Evolutionary conservation across 1,140 invertebrate genomes (phyloP), one percentile per base, ranked within the genome.

Genomic region (Elysia chlorotica): DNA sequence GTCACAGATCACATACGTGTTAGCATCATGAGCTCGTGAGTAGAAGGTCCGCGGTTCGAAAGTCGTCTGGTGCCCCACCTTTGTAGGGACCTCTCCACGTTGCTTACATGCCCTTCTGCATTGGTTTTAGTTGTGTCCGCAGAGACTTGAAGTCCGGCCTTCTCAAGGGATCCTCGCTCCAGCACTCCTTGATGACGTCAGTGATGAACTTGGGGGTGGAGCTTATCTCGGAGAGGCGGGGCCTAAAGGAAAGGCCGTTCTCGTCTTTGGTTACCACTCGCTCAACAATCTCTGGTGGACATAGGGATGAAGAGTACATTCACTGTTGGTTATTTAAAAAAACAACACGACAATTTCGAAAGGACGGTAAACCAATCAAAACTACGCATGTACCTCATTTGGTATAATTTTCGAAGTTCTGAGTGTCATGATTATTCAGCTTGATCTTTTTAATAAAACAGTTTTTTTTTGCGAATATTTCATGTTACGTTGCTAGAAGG

Each of bases 61-160:
- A n/a, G n/a, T n/a, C n/a, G n/a, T n/a, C n/a, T n/a, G n/a, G n/a
- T n/a, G n/a, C n/a, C n/a, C n/a, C n/a, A n/a, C n/a, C n/a, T n/a
- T n/a, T n/a, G n/a, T n/a, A n/a, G n/a, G n/a, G n/a, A n/a, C n/a
- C n/a, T n/a, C n/a, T n/a, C n/a, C n/a, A n/a, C n/a, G n/a, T n/a
- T n/a, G 48, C 93, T 91, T 87, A 95, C 96, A 97, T 96, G 80
- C 95, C 96, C 88, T 96, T 96, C 74, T 95, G 89, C 53, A 98
- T 88, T 0, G 94, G 94, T 65, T 95, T 90, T 0, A 98, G 87
- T 81, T 92, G 92, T 5, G 91, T 89, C 54, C 95, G 89, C 30
- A 97, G 92, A 0, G 91, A 88, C 82, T 95, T 95, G 81, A 98
- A 85, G 54, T 85, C 83, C 14, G 81, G 83, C 68, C 86, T 66